Evolutionary conservation across 2,113 vertebrate genomes (phyloP), one percentile per base, ranked within the genome.

Genomic region (Peromyscus californicus): DNA sequence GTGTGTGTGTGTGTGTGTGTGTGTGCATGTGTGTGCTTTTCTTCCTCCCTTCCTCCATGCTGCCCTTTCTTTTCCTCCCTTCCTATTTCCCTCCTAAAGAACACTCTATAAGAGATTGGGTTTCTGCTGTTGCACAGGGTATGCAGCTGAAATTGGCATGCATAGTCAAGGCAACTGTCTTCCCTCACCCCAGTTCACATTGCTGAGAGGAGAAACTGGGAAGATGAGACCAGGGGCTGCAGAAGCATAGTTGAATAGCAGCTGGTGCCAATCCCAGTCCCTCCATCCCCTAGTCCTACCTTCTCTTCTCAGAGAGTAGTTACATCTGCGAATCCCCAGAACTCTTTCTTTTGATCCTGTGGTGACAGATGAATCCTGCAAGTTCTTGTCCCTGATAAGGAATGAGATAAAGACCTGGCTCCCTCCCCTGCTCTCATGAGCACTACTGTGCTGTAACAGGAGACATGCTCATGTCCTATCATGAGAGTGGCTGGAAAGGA

Each of bases 151-250:
- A 72, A 75, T 5, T 51, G 26, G n/a, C 70, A 31, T 24, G 67
- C 87, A 2, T 39, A 63, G 65, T 45, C 33, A 80, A 45, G 33
- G 48, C n/a, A 45, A 42, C 57, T 51, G 0, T 75, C 26, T 59
- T 19, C 21, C 11, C 16, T 19, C 9, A 4, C 7, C 42, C 31
- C 11, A 48, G n/a, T 42, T 91, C 36, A 9, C 0, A 7, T 6
- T 48, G 8, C 4, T 54, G 48, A 36, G 79, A 5, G 9, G 6
- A 82, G 1, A 11, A 15, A 2, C 17, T 33, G 9, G 39, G 36
- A 36, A 86, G 5, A 42, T 1, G 0, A 63, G 33, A 19, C 2
- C 45, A 45, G 31, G 54, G 19, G 13, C 0, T 0, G 0, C 7
- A 26, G 8, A n/a, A 36, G 54, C 16, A 3, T 16, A 36, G 8